phyloP scores from a whole-genome alignment of 1,140 invertebrate genomes.

The Formica exsecta region DNA sequence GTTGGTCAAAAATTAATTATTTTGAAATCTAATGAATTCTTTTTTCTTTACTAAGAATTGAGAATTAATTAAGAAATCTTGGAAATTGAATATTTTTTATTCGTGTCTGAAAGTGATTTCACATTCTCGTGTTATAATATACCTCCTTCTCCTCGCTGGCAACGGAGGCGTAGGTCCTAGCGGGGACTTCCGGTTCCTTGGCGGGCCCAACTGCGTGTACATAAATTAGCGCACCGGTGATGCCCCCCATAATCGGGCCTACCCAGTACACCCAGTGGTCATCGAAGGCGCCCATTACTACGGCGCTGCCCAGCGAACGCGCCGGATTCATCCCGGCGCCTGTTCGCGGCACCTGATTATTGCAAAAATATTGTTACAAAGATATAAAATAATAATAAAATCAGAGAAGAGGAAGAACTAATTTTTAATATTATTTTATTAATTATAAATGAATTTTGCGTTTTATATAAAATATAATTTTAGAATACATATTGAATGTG shows the following conservation, averaged over 20 bases:
- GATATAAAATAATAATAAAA: not conserved
- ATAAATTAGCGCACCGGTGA: slow-evolving; percentile 92
- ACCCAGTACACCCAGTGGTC: slow-evolving; percentile 97
- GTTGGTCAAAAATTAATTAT: not conserved
- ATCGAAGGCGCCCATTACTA: slow-evolving; percentile 91
- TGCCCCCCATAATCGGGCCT: slow-evolving; percentile 93
- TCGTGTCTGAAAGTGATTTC: slow-evolving; percentile 22
- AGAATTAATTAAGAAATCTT: not conserved
- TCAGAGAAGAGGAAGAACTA: not conserved
- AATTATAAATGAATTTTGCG: not conserved
- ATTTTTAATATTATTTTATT: not conserved
- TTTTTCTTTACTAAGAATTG: not conserved
- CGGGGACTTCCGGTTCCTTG: slow-evolving; percentile 82
- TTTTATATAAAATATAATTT: not conserved
- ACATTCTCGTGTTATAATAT: slow-evolving; percentile 64
- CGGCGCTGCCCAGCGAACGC: slow-evolving; percentile 93
- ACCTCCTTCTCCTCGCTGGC: slow-evolving; percentile 90
- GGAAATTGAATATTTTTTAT: not conserved
- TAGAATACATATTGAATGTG: not conserved
- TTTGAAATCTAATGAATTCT: not conserved
- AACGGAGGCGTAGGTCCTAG: slow-evolving; percentile 87
- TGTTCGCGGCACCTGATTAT: slow-evolving; percentile 90
- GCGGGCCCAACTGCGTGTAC: slow-evolving; percentile 90
- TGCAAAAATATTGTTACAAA: not conserved
- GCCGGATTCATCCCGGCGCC: slow-evolving; percentile 97